Conservation (phyloP, 2,797 vertebrate species). For the Lemur catta region DNA sequence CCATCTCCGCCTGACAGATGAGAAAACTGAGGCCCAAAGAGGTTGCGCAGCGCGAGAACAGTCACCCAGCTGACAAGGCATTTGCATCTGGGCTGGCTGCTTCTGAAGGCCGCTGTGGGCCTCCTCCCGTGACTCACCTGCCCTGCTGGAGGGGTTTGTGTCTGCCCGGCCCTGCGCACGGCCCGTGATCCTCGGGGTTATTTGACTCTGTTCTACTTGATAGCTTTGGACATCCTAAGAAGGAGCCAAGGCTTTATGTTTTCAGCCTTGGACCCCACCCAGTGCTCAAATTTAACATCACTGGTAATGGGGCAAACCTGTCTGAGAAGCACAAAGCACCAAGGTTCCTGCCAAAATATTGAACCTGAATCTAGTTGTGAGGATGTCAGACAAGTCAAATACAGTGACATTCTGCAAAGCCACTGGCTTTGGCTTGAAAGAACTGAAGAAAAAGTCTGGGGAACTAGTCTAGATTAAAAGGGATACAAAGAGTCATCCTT, state of each 20-base stretch:
- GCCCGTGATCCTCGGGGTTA: background rate
- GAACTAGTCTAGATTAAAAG: background rate
- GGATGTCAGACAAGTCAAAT: background rate
- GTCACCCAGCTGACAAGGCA: background rate
- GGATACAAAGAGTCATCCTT: background rate
- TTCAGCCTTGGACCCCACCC: background rate
- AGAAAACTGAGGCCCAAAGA: background rate
- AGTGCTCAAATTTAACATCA: background rate
- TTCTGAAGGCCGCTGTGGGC: background rate
- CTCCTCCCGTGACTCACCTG: background rate
- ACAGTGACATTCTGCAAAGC: background rate
- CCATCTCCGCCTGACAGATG: background rate
- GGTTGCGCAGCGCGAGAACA: background rate
- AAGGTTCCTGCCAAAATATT: background rate
- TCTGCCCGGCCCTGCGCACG: background rate
- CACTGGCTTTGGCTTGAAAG: background rate
- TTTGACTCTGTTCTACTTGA: background rate
- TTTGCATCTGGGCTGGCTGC: background rate
- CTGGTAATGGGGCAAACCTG: background rate
- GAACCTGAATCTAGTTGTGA: background rate
- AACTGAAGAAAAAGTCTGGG: background rate
- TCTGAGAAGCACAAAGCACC: background rate
- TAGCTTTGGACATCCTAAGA: background rate
- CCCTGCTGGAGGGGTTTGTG: background rate
- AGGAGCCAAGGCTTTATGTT: background rate